A percentile compares a stretch with the other conserved stretches of the same genome.
phyloP scores from a whole-genome alignment of 2,113 vertebrate genomes.

The Lepus europaeus region DNA sequence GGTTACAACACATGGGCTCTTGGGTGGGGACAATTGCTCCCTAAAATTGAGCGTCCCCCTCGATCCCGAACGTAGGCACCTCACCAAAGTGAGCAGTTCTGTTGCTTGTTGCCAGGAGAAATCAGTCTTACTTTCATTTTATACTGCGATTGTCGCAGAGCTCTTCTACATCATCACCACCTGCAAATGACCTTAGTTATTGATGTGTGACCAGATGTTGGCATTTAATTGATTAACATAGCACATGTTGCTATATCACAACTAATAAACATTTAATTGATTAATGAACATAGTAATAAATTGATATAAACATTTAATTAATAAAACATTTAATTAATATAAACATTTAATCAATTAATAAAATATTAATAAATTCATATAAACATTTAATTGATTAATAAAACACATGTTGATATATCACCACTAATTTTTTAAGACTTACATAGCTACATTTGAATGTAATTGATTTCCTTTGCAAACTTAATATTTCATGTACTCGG shows the following conservation, averaged over 20 bases:
- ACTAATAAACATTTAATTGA: no score
- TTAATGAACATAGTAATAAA: no score
- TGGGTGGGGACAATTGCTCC: background rate
- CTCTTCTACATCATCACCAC: background rate
- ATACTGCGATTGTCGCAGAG: no score
- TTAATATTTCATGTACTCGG: background rate
- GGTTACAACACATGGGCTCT: background rate
- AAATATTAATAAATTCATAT: no score
- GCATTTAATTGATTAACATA: background rate
- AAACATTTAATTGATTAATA: background rate
- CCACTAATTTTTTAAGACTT: background rate
- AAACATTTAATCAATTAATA: no score
- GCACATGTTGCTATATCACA: background rate
- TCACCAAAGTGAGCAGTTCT: accelerated
- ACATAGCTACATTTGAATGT: background rate
- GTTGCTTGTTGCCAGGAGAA: background rate
- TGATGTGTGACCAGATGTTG: background rate
- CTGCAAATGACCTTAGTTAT: no score
- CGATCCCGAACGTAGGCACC: background rate
- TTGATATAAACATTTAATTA: no score
- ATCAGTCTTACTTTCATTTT: background rate
- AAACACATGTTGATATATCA: background rate
- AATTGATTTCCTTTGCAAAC: background rate
- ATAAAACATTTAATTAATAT: no score
- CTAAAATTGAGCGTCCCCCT: background rate